These are phyloP conservation scores for Oscheius sp. DNA, from an alignment of 2,888 invertebrate genomes.

Conservation along the genomic window DNA sequence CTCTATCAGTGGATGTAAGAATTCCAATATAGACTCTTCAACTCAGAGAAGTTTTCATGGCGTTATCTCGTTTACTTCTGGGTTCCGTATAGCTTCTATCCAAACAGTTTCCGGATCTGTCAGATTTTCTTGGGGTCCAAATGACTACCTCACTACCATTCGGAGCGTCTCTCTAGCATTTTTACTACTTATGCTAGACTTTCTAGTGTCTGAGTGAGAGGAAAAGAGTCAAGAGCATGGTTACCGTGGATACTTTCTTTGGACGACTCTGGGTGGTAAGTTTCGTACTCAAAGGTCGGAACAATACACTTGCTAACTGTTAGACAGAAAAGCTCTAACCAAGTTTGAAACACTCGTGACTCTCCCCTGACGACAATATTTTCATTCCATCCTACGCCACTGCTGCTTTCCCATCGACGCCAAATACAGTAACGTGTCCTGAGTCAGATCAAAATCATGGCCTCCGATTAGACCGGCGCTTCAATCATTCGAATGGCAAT, in stretches of 20 bases:
- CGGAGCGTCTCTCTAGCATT: too few relatives aligned
- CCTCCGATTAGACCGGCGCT: not conserved
- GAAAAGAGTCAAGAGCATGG: too few relatives aligned
- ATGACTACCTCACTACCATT: too few relatives aligned
- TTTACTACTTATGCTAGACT: too few relatives aligned
- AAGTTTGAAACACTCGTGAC: not conserved
- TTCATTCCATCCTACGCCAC: not conserved
- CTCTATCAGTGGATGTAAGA: not conserved
- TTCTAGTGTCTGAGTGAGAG: too few relatives aligned
- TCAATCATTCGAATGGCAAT: constrained; percentile 3
- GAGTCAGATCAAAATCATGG: not conserved
- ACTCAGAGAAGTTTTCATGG: not conserved
- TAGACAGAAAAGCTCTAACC: not conserved
- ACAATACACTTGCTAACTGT: too few relatives aligned
- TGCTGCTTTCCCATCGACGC: not conserved
- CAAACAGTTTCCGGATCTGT: too few relatives aligned
- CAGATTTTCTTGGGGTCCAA: too few relatives aligned
- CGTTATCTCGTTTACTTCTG: not conserved
- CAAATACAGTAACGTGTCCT: too few relatives aligned
- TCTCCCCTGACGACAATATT: not conserved
- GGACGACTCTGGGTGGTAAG: too few relatives aligned
- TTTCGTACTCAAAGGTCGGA: too few relatives aligned
- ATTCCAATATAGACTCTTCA: not conserved
- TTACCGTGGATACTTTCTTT: too few relatives aligned
- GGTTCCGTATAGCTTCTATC: not conserved